Evolutionary conservation across 92 coral and sea anemone species (phyloP), one percentile per base, ranked within the genome.

Genomic region (Siderastrea radians): DNA sequence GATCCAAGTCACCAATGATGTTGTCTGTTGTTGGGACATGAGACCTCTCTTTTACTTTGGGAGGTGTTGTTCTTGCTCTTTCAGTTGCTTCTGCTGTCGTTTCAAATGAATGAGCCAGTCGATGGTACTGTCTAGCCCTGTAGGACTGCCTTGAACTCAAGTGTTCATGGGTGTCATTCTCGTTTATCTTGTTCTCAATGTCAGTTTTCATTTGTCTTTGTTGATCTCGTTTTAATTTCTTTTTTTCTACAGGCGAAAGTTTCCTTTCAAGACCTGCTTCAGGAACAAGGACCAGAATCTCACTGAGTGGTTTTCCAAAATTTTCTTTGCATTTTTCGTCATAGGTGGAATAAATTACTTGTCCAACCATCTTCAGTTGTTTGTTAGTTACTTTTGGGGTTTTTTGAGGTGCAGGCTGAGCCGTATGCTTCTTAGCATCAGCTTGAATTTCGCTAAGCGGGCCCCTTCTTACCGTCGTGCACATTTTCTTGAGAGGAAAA

Each of bases 41-140:
- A n/a, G n/a, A n/a, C 11, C 74, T 71, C 3, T 86, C 52, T 78
- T 73, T 71, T 57, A 5, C 58, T 64, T 72, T 61, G 6, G 77
- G 87, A 51, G 90, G 74, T 78, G 79, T 87, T 69, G 14, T 72
- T 44, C 70, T 17, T 5, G 89, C 82, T 14, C 68, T 82, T 82
- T 82, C 78, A 38, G 86, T 60, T 55, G 86, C 86, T 12, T 90
- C 74, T 53, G 63, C 74, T 43, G 26, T 45, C 4, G 89, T 84
- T 84, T 89, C 93, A 89, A 84, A 84, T 8, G 80, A 77, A 68
- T 89, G 66, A 53, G 93, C 85, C 44, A 86, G 68, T 53, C 90
- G 49, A 55, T 82, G 78, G 45, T 82, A 17, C 53, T 68, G 86
- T 15, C 78, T 72, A n/a, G n/a, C n/a, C n/a, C n/a, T n/a, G n/a